A percentile compares a stretch with the other conserved stretches of the same genome.
phyloP scores from a whole-genome alignment of 2,797 vertebrate species.

The Brachymystax lenok region DNA sequence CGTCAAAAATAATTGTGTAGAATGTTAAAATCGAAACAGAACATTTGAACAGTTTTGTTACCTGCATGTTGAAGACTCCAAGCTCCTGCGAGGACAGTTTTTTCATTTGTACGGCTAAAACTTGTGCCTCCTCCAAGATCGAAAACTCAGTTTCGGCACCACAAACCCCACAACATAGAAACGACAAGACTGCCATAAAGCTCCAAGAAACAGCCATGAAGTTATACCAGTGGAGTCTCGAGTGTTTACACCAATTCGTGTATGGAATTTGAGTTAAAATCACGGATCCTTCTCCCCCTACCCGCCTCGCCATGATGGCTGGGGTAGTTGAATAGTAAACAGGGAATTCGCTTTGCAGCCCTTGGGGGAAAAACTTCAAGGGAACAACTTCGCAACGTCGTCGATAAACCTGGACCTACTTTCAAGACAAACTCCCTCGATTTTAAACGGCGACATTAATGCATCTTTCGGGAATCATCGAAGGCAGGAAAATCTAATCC shows the following conservation, averaged over 20 bases:
- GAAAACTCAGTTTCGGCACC: conserved; percentile 87
- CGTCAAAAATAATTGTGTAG: not conserved
- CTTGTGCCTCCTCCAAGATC: conserved; percentile 92
- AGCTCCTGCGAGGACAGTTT: conserved; percentile 91
- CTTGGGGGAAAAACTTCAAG: conserved; percentile 64
- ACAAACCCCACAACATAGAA: conserved; percentile 77
- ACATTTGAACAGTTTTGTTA: conserved; percentile 59
- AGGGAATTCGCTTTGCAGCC: conserved; percentile 47
- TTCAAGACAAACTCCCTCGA: conserved; percentile 38
- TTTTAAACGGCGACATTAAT: conserved; percentile 38
- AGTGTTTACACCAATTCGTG: conserved; percentile 54
- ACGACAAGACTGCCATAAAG: conserved; percentile 70
- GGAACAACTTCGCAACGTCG: conserved; percentile 76
- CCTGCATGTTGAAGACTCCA: conserved; percentile 95
- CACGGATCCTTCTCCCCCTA: conserved; percentile 55
- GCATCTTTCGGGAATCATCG: conserved; percentile 43
- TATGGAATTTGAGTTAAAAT: conserved; percentile 48
- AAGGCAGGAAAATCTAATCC: conserved; percentile 48
- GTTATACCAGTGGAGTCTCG: conserved; percentile 38
- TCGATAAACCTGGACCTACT: conserved; percentile 43
- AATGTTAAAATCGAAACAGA: conserved; percentile 9
- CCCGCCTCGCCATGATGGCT: conserved; percentile 79
- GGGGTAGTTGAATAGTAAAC: conserved; percentile 48
- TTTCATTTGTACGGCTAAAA: conserved; percentile 91
- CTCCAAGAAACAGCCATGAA: conserved; percentile 61